A percentile compares a stretch with the other conserved stretches of the same genome.
Conservation (phyloP, 2,888 invertebrate species). For the Noctua pronuba region DNA sequence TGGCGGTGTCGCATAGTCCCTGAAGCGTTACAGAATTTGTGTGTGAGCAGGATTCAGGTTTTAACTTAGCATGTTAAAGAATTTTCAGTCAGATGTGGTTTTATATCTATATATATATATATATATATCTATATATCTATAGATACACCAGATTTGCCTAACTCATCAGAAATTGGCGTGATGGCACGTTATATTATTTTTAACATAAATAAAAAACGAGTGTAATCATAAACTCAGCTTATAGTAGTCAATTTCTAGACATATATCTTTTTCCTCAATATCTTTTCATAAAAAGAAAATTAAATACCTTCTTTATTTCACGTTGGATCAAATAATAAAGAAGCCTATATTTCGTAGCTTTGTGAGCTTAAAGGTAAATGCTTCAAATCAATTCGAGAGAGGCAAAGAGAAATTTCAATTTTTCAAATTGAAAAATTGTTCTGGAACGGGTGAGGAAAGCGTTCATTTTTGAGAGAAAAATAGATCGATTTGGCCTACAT, state of each 20-base stretch:
- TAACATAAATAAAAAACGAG: no score
- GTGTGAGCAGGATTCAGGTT: background rate
- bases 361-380: conserved; percentile 7
- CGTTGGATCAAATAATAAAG: background rate
- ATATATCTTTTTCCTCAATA: background rate
- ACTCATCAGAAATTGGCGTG: background rate
- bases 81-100: background rate
- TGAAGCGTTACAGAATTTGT: background rate
- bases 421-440: conserved; percentile 53
- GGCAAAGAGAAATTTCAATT: conserved; percentile 29
- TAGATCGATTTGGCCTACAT: conserved; percentile 6
- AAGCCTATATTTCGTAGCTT: conserved; percentile 11
- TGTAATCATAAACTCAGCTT: background rate
- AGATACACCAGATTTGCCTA: background rate
- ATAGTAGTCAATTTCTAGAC: background rate
- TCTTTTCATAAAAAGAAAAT: background rate
- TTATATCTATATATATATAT: no score
- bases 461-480: conserved; percentile 18
- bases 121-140: no score
- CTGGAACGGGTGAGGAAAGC: conserved; percentile 10
- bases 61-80: background rate
- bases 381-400: conserved; percentile 40
- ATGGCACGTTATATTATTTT: background rate
- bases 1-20: no score
- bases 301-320: background rate